Percentiles rank a stretch among this genome's conserved stretches.
Evolutionary conservation across 2,888 invertebrate genomes (phyloP).

Genomic region (Blastobasis adustella): DNA sequence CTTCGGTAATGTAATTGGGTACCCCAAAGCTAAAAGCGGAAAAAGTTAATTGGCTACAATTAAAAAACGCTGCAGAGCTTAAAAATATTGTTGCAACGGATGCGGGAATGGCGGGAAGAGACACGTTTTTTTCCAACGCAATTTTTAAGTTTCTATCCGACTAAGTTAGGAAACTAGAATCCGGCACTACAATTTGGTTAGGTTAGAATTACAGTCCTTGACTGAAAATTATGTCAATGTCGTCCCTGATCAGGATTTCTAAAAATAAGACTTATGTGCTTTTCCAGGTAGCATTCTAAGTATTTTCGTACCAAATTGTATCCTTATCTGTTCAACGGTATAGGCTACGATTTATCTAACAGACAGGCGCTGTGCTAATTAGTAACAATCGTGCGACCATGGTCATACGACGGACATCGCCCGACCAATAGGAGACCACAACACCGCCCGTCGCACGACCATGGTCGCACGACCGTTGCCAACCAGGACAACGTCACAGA

Average conservation of each 20-base stretch:
- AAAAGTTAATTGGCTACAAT: conserved; percentile 59
- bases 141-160: background rate
- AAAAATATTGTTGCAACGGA: conserved; percentile 32
- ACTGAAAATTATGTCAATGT: background rate
- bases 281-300: background rate
- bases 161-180: background rate
- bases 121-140: background rate
- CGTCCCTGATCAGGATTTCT: background rate
- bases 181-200: background rate
- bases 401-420: too few relatives aligned
- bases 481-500: too few relatives aligned
- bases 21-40: conserved; percentile 33
- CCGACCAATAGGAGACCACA: too few relatives aligned
- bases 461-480: too few relatives aligned
- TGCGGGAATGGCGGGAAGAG: background rate
- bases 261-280: background rate
- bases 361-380: too few relatives aligned
- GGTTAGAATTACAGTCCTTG: background rate
- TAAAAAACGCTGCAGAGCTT: conserved; percentile 46
- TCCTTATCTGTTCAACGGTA: too few relatives aligned
- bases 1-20: conserved; percentile 47
- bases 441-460: too few relatives aligned
- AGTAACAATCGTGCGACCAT: too few relatives aligned
- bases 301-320: too few relatives aligned
- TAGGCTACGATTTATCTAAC: too few relatives aligned